Percentiles rank a stretch among this genome's conserved stretches.
These are phyloP conservation scores for Pardosa pseudoannulata DNA, from an alignment of 2,888 invertebrate genomes.

Conservation along the genomic window DNA sequence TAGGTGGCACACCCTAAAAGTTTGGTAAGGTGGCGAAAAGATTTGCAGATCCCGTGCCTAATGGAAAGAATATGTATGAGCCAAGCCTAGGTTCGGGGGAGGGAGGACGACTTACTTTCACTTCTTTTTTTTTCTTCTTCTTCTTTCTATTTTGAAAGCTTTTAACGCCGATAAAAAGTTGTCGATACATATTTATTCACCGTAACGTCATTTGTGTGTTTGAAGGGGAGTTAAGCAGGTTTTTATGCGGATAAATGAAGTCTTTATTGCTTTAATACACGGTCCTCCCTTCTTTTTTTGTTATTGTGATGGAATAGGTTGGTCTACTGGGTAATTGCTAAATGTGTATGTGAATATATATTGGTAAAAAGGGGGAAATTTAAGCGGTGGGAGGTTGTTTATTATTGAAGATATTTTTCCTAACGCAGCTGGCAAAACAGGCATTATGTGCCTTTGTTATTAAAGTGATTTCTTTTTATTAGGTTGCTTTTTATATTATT, in stretches of 20 bases:
- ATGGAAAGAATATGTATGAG: conserved; percentile 61
- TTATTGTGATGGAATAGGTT: neutral
- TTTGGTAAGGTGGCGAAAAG: conserved; percentile 23
- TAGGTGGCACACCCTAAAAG: conserved; percentile 40
- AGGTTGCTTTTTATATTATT: no score
- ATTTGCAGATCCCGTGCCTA: conserved; percentile 25
- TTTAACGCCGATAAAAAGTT: conserved; percentile 29
- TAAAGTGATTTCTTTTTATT: no score
- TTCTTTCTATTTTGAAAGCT: conserved; percentile 5
- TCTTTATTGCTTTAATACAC: neutral
- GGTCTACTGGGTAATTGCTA: neutral
- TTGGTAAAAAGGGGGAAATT: no score
- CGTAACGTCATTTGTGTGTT: neutral
- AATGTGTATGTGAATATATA: no score
- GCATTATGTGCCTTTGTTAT: no score
- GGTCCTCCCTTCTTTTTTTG: neutral
- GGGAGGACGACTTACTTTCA: neutral
- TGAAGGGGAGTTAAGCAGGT: neutral
- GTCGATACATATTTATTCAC: conserved; percentile 58
- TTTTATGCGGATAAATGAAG: neutral
- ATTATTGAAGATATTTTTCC: no score
- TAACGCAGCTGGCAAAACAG: no score
- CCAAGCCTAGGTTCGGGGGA: conserved; percentile 19
- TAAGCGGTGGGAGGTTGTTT: no score
- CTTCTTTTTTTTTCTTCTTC: no score